Percentiles rank a stretch among this genome's conserved stretches.
Evolutionary conservation across 1,140 invertebrate species (phyloP).

Genomic region (Medauroidea extradentata): DNA sequence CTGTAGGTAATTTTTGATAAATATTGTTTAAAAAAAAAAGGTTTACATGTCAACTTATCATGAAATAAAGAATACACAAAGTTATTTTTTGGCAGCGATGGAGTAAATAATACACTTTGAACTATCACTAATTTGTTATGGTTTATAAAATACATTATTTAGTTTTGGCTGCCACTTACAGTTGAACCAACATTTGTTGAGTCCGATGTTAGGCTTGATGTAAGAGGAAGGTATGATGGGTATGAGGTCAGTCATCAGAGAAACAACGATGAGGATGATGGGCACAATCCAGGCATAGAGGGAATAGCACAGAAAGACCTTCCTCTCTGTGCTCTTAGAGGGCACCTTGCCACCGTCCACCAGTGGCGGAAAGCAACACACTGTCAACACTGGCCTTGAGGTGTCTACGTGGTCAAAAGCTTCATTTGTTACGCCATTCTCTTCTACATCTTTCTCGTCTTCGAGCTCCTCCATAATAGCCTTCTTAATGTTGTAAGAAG

Average conservation of each 20-base stretch:
- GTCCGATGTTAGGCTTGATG: constrained; percentile 46
- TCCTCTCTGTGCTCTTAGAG: background rate
- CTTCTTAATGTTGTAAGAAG: background rate
- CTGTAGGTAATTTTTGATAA: too few relatives aligned
- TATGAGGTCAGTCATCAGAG: constrained; percentile 43
- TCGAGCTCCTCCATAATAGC: background rate
- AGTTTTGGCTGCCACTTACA: constrained; percentile 41
- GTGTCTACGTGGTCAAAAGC: too few relatives aligned
- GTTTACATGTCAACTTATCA: too few relatives aligned
- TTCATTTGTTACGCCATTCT: too few relatives aligned
- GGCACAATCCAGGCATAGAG: constrained; percentile 54
- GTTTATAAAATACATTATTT: background rate
- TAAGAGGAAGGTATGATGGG: constrained; percentile 45
- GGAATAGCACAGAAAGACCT: constrained; percentile 51
- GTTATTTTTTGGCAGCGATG: too few relatives aligned
- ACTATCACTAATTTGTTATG: background rate
- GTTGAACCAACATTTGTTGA: constrained; percentile 47
- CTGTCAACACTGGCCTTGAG: background rate
- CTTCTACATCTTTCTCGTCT: background rate
- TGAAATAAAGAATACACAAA: too few relatives aligned
- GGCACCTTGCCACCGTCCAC: background rate
- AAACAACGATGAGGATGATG: constrained; percentile 44
- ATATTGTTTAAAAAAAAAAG: too few relatives aligned
- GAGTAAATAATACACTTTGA: too few relatives aligned
- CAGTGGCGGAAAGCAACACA: background rate